Base-by-base conservation (phyloP, 2,113 vertebrate species). In the Dicaeum eximium region DNA sequence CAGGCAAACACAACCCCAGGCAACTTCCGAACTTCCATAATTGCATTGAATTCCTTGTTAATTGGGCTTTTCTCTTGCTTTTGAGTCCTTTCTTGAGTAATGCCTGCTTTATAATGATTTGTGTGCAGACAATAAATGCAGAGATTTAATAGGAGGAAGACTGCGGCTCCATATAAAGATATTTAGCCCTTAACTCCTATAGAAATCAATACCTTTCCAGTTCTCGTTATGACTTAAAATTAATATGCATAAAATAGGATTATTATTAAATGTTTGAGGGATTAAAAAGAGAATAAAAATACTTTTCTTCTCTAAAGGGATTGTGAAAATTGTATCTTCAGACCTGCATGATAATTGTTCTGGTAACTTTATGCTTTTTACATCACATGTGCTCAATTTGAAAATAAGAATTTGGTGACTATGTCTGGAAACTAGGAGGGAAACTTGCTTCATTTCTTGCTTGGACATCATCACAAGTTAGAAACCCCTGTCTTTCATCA, bases 11-110 rank as follows among this genome's bases (percentile, higher is more conserved):
- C 31, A 33, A 79, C 77, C 61, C 35, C 80, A 86, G 91, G 94
- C 91, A 91, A 89, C 80, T 95, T 95, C 89, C 2, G 1, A 91
- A 93, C 83, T 87, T 97, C 69, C 83, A 78, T 94, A 87, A 87
- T 95, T 95, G 62, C 57, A 20, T 30, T 64, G 75, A 92, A 93
- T 97, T 94, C 80, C 72, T 93, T 80, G 77, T 97, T 95, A 97
- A 95, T 92, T 96, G 53, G 80, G 23, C 56, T 93, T 95, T 95
- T 91, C 73, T 89, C 70, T 69, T 92, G 73, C 80, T 81, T 45
- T 69, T 84, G 84, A 87, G 48, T 40, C 71, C 40, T 75, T 91
- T 74, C 80, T 87, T 87, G 77, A 84, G 82, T 81, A 84, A 91
- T 81, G 65, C 53, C 45, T 64, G 45, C 45, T 86, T 89, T 71